Conservation (phyloP, 1,140 invertebrate genomes). For the Venturia canescens region DNA sequence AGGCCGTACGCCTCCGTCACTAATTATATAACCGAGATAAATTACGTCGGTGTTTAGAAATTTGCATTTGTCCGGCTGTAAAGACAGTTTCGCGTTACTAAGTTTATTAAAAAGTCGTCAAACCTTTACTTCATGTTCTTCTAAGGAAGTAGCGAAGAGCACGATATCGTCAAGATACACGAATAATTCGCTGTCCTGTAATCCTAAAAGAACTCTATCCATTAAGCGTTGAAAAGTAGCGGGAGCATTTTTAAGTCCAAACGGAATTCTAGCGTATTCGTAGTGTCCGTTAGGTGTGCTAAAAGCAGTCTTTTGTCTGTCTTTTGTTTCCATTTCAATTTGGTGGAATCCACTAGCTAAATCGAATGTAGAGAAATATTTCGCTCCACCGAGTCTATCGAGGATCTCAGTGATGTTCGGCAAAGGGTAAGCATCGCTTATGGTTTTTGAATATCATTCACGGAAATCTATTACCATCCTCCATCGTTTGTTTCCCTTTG, state of each 20-base stretch:
- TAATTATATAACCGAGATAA: slow-evolving; percentile 17
- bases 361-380: slow-evolving; percentile 72
- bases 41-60: slow-evolving; percentile 9
- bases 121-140: slow-evolving; percentile 46
- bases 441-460: slow-evolving; percentile 64
- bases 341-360: slow-evolving; percentile 76
- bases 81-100: neutral
- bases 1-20: neutral
- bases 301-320: slow-evolving; percentile 74
- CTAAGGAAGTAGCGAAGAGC: slow-evolving; percentile 58
- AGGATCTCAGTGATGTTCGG: neutral
- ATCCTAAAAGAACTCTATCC: slow-evolving; percentile 55
- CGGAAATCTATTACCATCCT: slow-evolving; percentile 67
- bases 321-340: slow-evolving; percentile 68
- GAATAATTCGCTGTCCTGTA: slow-evolving; percentile 61
- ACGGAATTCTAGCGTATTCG: slow-evolving; percentile 63
- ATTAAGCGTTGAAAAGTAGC: slow-evolving; percentile 63
- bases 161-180: slow-evolving; percentile 50
- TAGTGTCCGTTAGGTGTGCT: slow-evolving; percentile 61
- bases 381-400: slow-evolving; percentile 65
- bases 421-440: slow-evolving; percentile 61
- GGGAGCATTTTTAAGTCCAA: neutral
- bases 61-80: neutral
- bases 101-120: slow-evolving; percentile 3
- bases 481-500: slow-evolving; percentile 57